Evolutionary conservation across 2,113 vertebrate species (phyloP).

Genomic region (Xiphophorus maculatus): DNA sequence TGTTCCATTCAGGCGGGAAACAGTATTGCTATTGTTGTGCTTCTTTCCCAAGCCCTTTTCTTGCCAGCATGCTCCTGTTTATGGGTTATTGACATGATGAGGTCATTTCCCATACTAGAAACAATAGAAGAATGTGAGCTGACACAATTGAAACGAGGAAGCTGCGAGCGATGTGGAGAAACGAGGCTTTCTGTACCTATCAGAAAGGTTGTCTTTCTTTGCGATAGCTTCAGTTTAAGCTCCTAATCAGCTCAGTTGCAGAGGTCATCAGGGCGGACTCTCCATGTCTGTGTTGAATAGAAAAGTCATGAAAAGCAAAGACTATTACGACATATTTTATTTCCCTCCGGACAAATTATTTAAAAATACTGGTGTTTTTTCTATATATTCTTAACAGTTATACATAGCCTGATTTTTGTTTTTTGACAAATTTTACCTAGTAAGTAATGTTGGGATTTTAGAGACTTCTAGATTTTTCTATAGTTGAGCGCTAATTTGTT

Average conservation of each 20-base stretch:
- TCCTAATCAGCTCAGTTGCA: slow-evolving; percentile 55
- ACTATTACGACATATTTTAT: too few relatives aligned
- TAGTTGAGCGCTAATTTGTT: too few relatives aligned
- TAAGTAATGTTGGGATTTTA: too few relatives aligned
- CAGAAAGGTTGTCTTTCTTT: slow-evolving; percentile 10
- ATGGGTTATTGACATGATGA: slow-evolving; percentile 59
- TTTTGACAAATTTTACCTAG: too few relatives aligned
- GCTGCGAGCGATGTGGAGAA: slow-evolving; percentile 38
- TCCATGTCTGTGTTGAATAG: slow-evolving; percentile 11
- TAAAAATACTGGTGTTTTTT: too few relatives aligned
- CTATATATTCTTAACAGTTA: too few relatives aligned
- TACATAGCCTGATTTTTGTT: too few relatives aligned
- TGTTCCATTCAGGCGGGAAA: slow-evolving; percentile 51
- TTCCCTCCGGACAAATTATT: too few relatives aligned
- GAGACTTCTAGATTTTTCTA: too few relatives aligned
- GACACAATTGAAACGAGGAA: slow-evolving; percentile 27
- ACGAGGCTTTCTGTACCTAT: slow-evolving; percentile 15
- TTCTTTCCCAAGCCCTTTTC: slow-evolving; percentile 60
- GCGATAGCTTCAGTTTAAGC: slow-evolving; percentile 42
- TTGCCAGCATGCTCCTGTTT: slow-evolving; percentile 47
- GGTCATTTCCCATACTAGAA: slow-evolving; percentile 69
- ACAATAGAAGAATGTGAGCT: slow-evolving; percentile 68
- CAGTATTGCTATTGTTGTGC: slow-evolving; percentile 67
- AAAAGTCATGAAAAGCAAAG: not conserved
- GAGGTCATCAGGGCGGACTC: slow-evolving; percentile 23